Evolutionary conservation across 2,888 invertebrate species (phyloP).

Genomic region (Euplagia quadripunctaria): DNA sequence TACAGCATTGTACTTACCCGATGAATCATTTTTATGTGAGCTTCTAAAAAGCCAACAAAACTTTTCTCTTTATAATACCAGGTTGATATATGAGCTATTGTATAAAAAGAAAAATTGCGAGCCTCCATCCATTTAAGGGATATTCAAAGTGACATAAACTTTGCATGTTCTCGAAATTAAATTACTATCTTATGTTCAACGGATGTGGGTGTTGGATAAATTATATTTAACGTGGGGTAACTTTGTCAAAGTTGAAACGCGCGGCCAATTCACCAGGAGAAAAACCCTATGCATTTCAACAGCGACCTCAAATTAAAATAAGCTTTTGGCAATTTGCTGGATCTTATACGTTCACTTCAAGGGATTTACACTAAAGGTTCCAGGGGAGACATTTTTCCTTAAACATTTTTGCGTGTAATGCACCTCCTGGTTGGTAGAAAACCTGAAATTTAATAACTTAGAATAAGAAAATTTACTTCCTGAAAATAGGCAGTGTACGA

Average conservation of each 20-base stretch:
- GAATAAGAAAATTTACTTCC: too few species aligned
- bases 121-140: conserved; percentile 9
- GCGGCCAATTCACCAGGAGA: neutral
- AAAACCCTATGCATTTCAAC: neutral
- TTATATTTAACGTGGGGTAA: conserved; percentile 45
- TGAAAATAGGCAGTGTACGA: too few species aligned
- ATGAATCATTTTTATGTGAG: conserved; percentile 25
- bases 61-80: conserved; percentile 19
- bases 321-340: too few species aligned
- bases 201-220: conserved; percentile 49
- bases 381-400: too few species aligned
- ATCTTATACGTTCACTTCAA: too few species aligned
- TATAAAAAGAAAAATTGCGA: conserved; percentile 26
- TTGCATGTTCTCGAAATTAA: conserved; percentile 53
- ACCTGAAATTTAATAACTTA: too few species aligned
- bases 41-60: conserved; percentile 23
- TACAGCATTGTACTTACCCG: conserved; percentile 20
- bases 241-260: conserved; percentile 28
- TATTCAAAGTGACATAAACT: conserved; percentile 27
- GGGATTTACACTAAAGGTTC: too few species aligned
- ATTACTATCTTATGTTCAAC: conserved; percentile 55
- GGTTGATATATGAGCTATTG: conserved; percentile 24
- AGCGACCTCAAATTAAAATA: neutral
- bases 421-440: too few species aligned
- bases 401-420: too few species aligned